phyloP scores from a whole-genome alignment of 2,797 vertebrate genomes.

The Hoplostethus atlanticus region DNA sequence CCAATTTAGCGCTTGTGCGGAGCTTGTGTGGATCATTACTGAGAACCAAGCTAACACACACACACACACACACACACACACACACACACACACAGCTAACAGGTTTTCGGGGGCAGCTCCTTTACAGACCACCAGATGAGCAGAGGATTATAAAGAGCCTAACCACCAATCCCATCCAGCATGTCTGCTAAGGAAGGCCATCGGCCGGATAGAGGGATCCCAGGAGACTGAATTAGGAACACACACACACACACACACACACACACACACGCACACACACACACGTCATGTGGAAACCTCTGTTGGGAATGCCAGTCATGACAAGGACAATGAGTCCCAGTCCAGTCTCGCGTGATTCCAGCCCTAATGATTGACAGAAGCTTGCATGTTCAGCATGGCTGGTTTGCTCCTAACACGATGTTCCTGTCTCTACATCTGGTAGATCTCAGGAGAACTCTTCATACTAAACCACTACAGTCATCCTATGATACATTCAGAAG shows the following conservation, averaged over 20 bases:
- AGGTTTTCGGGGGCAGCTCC: slow-evolving; percentile 40
- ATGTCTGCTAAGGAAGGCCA: slow-evolving; percentile 65
- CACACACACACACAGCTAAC: not conserved
- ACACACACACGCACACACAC: slow-evolving; percentile 19
- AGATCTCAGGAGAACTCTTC: too few species aligned
- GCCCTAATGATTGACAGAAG: slow-evolving; percentile 41
- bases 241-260: slow-evolving; percentile 51
- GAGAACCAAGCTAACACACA: slow-evolving; percentile 10
- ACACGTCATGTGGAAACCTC: slow-evolving; percentile 39
- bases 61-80: slow-evolving; percentile 13
- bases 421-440: too few species aligned
- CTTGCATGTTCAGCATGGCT: not conserved
- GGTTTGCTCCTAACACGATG: slow-evolving; percentile 9
- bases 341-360: slow-evolving; percentile 39
- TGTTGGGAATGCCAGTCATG: slow-evolving; percentile 43
- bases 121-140: slow-evolving; percentile 69
- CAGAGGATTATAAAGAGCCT: slow-evolving; percentile 58
- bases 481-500: too few species aligned
- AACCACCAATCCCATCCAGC: slow-evolving; percentile 57
- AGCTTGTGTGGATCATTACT: slow-evolving; percentile 37
- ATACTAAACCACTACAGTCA: too few species aligned
- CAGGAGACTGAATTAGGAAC: slow-evolving; percentile 60
- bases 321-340: slow-evolving; percentile 24
- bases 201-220: slow-evolving; percentile 58
- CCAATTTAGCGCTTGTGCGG: slow-evolving; percentile 28